Evolutionary conservation across 2,888 invertebrate species (phyloP).

Genomic region (Dermolepida albohirtum): DNA sequence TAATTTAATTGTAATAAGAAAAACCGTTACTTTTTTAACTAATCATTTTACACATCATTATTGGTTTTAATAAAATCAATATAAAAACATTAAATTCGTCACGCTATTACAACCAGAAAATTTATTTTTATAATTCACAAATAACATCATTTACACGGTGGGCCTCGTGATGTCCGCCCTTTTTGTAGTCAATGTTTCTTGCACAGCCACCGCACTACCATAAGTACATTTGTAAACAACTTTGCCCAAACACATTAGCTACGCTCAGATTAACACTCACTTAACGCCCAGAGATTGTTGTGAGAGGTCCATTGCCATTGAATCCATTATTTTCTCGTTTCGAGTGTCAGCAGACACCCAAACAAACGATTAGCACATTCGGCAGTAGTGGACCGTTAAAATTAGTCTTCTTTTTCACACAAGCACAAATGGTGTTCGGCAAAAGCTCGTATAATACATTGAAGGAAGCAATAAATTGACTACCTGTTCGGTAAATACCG

Average conservation of each 20-base stretch:
- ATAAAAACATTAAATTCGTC: constrained; percentile 22
- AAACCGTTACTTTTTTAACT: not conserved
- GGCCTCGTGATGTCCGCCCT: constrained; percentile 20
- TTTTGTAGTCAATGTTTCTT: constrained; percentile 21
- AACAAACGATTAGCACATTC: constrained; percentile 41
- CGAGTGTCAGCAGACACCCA: constrained; percentile 40
- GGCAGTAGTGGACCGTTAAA: constrained; percentile 32
- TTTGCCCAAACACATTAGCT: constrained; percentile 36
- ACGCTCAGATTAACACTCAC: constrained; percentile 37
- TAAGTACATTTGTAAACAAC: constrained; percentile 36
- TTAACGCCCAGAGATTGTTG: constrained; percentile 31
- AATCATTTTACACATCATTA: not conserved
- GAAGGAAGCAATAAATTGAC: constrained; percentile 27
- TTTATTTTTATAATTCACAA: constrained; percentile 16
- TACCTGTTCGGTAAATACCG: constrained; percentile 32
- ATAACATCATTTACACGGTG: constrained; percentile 11
- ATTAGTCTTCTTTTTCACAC: constrained; percentile 29
- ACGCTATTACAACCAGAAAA: constrained; percentile 19
- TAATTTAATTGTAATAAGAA: not conserved
- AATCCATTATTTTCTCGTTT: constrained; percentile 39
- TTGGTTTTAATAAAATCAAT: not conserved
- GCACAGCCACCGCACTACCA: constrained; percentile 18
- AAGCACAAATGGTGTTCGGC: constrained; percentile 29
- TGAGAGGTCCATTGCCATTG: constrained; percentile 32
- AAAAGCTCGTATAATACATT: constrained; percentile 25